phyloP scores from a whole-genome alignment of 2,888 invertebrate species.

The Limenitis camilla region DNA sequence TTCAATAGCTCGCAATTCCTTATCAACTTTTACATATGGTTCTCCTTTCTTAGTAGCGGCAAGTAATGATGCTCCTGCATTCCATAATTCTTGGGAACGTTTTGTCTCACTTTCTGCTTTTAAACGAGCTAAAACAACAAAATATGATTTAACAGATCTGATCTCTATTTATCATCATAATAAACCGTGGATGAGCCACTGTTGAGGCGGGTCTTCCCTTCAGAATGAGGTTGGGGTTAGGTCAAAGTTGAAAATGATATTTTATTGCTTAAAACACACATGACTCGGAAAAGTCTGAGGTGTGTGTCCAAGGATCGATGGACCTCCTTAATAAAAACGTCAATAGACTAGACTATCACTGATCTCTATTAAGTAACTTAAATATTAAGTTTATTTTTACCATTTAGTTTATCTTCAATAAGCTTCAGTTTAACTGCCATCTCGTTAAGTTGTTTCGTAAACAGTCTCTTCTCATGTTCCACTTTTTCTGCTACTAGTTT shows the following conservation, averaged over 20 bases:
- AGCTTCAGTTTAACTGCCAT: slow-evolving; percentile 40
- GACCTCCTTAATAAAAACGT: no score
- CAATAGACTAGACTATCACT: no score
- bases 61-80: slow-evolving; percentile 89
- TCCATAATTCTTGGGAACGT: slow-evolving; percentile 91
- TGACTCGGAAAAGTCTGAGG: no score
- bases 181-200: no score
- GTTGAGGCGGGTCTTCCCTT: no score
- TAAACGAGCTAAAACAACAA: slow-evolving; percentile 73
- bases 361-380: no score
- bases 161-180: no score
- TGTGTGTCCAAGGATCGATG: no score
- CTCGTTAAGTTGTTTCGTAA: slow-evolving; percentile 34
- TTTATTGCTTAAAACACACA: no score
- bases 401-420: slow-evolving; percentile 47
- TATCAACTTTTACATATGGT: slow-evolving; percentile 74
- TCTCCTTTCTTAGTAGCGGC: slow-evolving; percentile 83
- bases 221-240: no score
- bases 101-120: slow-evolving; percentile 82
- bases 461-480: slow-evolving; percentile 35
- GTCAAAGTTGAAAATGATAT: not conserved
- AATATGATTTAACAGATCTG: not conserved
- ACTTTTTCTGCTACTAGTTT: slow-evolving; percentile 43
- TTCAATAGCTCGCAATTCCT: slow-evolving; percentile 83
- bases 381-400: slow-evolving; percentile 30